A percentile compares a stretch with the other conserved stretches of the same genome.
These are phyloP conservation scores for Gadus chalcogrammus DNA, from an alignment of 2,113 vertebrate species.

Conservation along the genomic window DNA sequence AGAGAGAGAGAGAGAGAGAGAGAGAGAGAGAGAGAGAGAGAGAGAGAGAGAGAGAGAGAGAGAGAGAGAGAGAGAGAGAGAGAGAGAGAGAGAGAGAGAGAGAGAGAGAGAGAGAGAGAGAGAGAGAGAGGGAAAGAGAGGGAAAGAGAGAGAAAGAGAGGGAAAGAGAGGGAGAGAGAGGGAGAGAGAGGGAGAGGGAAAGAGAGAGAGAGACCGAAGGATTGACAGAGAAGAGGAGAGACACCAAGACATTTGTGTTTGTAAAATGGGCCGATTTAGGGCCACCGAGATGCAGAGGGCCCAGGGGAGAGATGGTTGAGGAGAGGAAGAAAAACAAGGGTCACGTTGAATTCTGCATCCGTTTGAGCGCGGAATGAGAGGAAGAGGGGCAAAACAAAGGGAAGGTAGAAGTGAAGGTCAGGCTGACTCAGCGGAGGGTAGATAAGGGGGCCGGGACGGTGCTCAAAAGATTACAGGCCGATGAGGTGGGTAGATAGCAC, in stretches of 20 bases:
- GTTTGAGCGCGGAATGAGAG: slow-evolving; percentile 5
- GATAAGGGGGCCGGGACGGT: slow-evolving; percentile 21
- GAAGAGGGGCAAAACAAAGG: slow-evolving; percentile 26
- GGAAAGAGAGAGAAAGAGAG: too few species aligned
- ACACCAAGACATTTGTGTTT: not conserved
- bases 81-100: not conserved
- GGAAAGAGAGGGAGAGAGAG: not conserved
- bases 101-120: too few species aligned
- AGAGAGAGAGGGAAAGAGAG: too few species aligned
- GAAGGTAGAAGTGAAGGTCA: slow-evolving; percentile 39
- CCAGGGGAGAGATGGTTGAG: not conserved
- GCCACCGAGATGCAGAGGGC: not conserved
- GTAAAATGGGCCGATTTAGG: not conserved
- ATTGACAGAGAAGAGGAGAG: not conserved
- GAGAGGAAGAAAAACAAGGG: not conserved
- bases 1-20: too few species aligned
- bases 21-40: too few species aligned
- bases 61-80: not conserved
- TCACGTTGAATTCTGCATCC: slow-evolving; percentile 14
- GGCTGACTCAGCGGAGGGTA: slow-evolving; percentile 8
- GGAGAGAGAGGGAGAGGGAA: not conserved
- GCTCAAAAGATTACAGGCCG: slow-evolving; percentile 31
- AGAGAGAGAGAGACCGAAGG: slow-evolving; percentile 4
- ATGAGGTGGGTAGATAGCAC: slow-evolving; percentile 24
- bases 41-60: too few species aligned